Evolutionary conservation across 1,140 invertebrate genomes (phyloP).

Genomic region (Antheraea mylitta): DNA sequence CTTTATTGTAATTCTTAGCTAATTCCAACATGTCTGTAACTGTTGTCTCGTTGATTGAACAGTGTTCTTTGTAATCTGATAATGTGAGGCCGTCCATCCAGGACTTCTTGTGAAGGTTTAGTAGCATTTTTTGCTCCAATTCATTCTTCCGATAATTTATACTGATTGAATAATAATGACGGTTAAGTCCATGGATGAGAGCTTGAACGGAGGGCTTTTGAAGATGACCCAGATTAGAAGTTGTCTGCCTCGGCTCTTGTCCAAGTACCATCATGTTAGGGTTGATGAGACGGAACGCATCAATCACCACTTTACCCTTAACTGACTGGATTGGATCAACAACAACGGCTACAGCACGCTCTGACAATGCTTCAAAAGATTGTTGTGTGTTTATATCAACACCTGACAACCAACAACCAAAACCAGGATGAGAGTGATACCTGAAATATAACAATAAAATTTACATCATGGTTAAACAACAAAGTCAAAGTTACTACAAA

Average conservation of each 20-base stretch:
- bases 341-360: constrained; percentile 99
- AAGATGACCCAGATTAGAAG: constrained; percentile 98
- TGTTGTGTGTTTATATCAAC: constrained; percentile 99
- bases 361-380: constrained; percentile 98
- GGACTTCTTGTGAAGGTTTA: constrained; percentile 99
- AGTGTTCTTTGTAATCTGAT: constrained; percentile 97
- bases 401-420: constrained; percentile 99
- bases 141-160: constrained; percentile 99
- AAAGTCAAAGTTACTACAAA: too few species aligned
- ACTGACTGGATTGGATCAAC: constrained; percentile 99
- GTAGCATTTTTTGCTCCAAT: constrained; percentile 99
- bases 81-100: constrained; percentile 99
- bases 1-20: constrained; percentile 99
- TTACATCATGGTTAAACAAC: too few species aligned
- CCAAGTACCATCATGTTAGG: constrained; percentile 99
- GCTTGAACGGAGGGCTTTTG: constrained; percentile 99
- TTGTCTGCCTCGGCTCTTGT: constrained; percentile 99
- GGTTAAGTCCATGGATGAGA: constrained; percentile 98
- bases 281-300: constrained; percentile 98
- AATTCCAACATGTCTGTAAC: constrained; percentile 98
- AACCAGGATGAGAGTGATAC: constrained; percentile 99
- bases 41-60: constrained; percentile 93
- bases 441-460: constrained; percentile 29
- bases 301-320: constrained; percentile 98
- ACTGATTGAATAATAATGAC: constrained; percentile 99